Evolutionary conservation across 1,140 invertebrate genomes (phyloP).

Genomic region (Sminthurides bifidus): DNA sequence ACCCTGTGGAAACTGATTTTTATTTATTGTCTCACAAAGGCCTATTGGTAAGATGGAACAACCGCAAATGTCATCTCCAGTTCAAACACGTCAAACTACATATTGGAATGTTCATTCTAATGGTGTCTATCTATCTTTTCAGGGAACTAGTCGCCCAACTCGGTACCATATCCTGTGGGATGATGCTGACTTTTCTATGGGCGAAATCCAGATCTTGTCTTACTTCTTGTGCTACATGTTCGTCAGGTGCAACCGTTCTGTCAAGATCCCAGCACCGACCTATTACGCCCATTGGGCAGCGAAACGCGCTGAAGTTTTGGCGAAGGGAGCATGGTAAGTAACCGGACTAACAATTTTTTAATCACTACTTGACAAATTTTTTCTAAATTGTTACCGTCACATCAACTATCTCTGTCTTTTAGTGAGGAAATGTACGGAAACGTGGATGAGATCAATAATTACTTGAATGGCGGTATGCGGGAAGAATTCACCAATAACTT

Average conservation of each 20-base stretch:
- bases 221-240: conserved; percentile 43
- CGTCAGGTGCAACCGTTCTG: conserved; percentile 40
- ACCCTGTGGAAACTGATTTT: conserved; percentile 71
- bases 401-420: background rate
- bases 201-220: conserved; percentile 40
- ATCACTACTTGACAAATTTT: background rate
- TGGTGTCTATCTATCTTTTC: background rate
- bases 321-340: conserved; percentile 6
- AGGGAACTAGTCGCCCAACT: conserved; percentile 34
- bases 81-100: no score
- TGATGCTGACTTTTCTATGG: conserved; percentile 37
- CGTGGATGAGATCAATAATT: background rate
- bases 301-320: conserved; percentile 34
- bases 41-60: conserved; percentile 54
- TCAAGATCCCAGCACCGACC: conserved; percentile 44
- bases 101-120: no score
- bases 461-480: background rate
- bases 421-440: background rate
- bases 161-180: conserved; percentile 39
- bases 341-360: background rate
- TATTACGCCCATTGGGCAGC: conserved; percentile 46
- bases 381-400: background rate
- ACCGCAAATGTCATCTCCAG: no score
- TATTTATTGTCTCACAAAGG: conserved; percentile 62
- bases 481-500: background rate